Conservation (phyloP, 2,797 vertebrate genomes). For the Philypnodon macrostomus region DNA sequence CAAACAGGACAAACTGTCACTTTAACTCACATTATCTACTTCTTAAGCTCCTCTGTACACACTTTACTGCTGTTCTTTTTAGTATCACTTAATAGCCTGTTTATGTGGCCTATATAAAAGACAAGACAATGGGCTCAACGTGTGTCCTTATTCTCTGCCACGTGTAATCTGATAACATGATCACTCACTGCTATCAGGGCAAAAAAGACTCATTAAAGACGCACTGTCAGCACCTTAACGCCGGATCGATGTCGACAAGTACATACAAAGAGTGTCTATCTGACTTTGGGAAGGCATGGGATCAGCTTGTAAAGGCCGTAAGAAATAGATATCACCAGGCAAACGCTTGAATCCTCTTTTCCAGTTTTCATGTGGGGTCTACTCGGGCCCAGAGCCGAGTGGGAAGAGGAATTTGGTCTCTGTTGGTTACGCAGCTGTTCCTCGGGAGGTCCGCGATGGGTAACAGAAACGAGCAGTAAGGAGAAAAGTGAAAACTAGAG, state of each 20-base stretch:
- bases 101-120: conserved; percentile 10
- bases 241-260: conserved; percentile 16
- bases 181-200: conserved; percentile 7
- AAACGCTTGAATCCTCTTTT: conserved; percentile 66
- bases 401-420: conserved; percentile 61
- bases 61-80: conserved; percentile 7
- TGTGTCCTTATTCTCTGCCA: conserved; percentile 17
- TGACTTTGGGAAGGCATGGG: conserved; percentile 33
- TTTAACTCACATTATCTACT: conserved; percentile 9
- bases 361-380: conserved; percentile 74
- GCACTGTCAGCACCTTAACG: conserved; percentile 16
- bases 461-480: conserved; percentile 32
- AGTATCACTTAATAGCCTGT: conserved; percentile 10
- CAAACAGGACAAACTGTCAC: conserved; percentile 7
- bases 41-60: background rate
- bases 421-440: conserved; percentile 61
- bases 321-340: conserved; percentile 58
- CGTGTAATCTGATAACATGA: conserved; percentile 12
- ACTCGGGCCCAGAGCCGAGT: conserved; percentile 57
- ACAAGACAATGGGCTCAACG: conserved; percentile 10
- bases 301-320: conserved; percentile 46
- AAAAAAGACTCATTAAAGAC: conserved; percentile 8
- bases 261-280: conserved; percentile 13
- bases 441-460: conserved; percentile 47
- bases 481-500: conserved; percentile 40